Base-by-base conservation (phyloP, 2,888 invertebrate species). In the Digitonthophagus gazella region DNA sequence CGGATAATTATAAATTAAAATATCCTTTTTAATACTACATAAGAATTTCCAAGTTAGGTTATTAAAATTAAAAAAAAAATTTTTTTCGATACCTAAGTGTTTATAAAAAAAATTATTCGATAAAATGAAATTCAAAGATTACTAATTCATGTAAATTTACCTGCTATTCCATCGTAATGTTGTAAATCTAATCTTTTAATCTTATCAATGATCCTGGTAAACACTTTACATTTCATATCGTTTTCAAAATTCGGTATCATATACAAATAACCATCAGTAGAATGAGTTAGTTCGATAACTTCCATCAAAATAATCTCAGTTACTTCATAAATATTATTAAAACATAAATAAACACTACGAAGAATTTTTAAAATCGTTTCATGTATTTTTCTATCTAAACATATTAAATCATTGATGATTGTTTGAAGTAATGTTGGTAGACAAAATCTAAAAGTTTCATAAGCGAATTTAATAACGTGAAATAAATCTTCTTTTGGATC, bases 371-470 rank as follows among this genome's bases (percentile, higher is more conserved):
- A 18, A n/a, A 18, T 18, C 19, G 18, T 18, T 18, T 18, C 61
- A 18, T 15, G 15, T 6, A 61, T 2, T 18, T 16, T 20, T 18
- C 61, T 15, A 19, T 61, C 18, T 6, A 18, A 19, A 14, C n/a
- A n/a, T 61, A 18, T 19, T n/a, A 19, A n/a, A 61, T 61, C 61
- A 14, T 61, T 18, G 5, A 61, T 20, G 61, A 61, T 61, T 8
- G 61, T 19, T 11, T 61, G 18, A 5, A 18, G 3, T 20, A 61
- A 61, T 19, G 20, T 19, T 3, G 18, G 61, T 14, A 61, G 18
- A 8, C 15, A 61, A 19, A 16, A 61, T 16, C 61, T 3, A 18
- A 61, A 61, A 14, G 61, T 16, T 61, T 61, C 61, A 0, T 6
- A 18, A 61, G 18, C 61, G 8, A 18, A 61, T 19, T 61, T 15